Percentiles rank a stretch among this genome's conserved stretches.
Conservation (phyloP, 2,888 invertebrate species). For the Lasioglossum vierecki region DNA sequence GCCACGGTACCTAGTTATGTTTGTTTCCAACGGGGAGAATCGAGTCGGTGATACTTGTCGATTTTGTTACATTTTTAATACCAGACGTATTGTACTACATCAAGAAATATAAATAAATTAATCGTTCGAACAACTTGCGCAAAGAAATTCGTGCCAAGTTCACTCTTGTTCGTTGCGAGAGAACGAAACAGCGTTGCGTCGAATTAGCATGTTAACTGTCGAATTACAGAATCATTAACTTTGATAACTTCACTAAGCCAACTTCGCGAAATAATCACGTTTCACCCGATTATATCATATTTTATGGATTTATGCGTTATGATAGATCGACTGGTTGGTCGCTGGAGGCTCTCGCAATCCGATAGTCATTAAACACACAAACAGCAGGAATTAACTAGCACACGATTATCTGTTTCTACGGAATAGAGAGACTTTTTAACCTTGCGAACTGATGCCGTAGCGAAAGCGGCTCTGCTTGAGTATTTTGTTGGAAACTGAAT, state of each 20-base stretch:
- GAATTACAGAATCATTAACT: not conserved
- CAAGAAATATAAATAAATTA: too few relatives aligned
- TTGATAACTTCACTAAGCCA: not conserved
- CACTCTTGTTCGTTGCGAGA: not conserved
- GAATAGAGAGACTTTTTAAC: not conserved
- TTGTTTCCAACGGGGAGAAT: not conserved
- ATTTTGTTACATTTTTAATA: not conserved
- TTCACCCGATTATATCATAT: not conserved
- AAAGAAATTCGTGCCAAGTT: too few relatives aligned
- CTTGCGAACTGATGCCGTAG: not conserved
- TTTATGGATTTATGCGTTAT: not conserved
- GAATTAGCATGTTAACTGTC: not conserved
- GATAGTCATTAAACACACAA: not conserved
- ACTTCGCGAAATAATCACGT: not conserved
- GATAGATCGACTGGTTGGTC: not conserved
- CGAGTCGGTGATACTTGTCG: not conserved
- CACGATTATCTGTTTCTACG: not conserved
- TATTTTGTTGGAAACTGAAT: not conserved
- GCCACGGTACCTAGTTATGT: not conserved
- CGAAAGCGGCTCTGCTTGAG: not conserved
- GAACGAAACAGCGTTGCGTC: not conserved
- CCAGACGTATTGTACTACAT: too few relatives aligned
- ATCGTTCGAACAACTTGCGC: too few relatives aligned
- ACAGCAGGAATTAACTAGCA: not conserved
- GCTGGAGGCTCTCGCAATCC: not conserved